These are phyloP conservation scores for Ormia ochracea DNA, from an alignment of 2,888 invertebrate genomes.

Conservation along the genomic window DNA sequence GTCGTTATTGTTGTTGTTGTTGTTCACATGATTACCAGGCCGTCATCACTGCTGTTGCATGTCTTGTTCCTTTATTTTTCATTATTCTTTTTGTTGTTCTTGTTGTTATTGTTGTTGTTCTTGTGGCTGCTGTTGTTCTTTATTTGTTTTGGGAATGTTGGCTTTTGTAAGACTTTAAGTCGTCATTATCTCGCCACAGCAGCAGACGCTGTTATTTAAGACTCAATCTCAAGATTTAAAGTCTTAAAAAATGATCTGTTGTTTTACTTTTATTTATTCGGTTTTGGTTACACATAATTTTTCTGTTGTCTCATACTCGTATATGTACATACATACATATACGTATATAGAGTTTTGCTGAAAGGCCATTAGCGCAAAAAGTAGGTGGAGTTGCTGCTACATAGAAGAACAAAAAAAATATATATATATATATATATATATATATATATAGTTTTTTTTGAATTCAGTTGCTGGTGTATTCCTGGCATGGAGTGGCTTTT, in stretches of 20 bases:
- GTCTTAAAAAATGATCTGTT: conserved; percentile 1
- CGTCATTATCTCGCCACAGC: conserved; percentile 35
- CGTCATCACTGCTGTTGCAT: conserved; percentile 26
- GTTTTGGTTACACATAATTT: conserved; percentile 9
- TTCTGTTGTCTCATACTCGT: conserved; percentile 7
- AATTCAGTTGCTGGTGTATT: conserved; percentile 16
- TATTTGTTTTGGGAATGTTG: conserved; percentile 38
- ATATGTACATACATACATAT: no score
- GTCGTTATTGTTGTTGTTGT: conserved; percentile 25
- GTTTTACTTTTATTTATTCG: not conserved
- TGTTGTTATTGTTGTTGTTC: no score
- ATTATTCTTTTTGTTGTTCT: not conserved
- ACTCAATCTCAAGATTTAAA: conserved; percentile 9
- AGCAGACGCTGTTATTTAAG: conserved; percentile 1
- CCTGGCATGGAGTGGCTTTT: conserved; percentile 21
- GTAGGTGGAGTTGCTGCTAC: conserved; percentile 60
- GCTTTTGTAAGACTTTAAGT: conserved; percentile 61
- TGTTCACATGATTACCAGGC: conserved; percentile 34
- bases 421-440: no score
- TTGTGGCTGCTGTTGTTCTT: no score
- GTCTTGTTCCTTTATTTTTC: conserved; percentile 9
- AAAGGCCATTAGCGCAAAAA: conserved; percentile 61
- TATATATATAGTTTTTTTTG: conserved; percentile 7
- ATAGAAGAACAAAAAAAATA: conserved; percentile 10
- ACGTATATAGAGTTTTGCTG: conserved; percentile 32